Evolutionary conservation across 2,113 vertebrate species (phyloP), one percentile per base, ranked within the genome.

Genomic region (Dermatemys mawii): DNA sequence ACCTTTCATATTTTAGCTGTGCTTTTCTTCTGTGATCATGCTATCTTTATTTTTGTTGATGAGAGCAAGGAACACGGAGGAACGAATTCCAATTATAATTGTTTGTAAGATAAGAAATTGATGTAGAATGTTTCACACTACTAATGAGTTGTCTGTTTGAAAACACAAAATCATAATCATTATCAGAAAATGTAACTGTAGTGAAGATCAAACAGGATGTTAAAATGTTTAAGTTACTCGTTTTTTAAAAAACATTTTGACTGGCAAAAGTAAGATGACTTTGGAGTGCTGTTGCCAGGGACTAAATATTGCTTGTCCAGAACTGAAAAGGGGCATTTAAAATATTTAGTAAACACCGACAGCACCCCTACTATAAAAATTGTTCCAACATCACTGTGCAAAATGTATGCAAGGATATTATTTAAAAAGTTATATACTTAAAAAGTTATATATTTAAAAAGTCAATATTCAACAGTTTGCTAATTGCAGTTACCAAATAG

Each of bases 111-210:
- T 87, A 88, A 88, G 82, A 92, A 94, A 94, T 53, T 92, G 82
- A 76, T 92, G 80, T 75, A 67, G 91, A 94, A 96, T 2, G 16
- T 91, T 85, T 97, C 84, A 94, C 48, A 90, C 88, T 95, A 96
- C 92, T 96, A 94, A 95, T 91, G 89, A 96, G 84, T 49, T 92
- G 50, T 90, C 14, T 41, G 57, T 93, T 85, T 93, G 54, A 89
- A 38, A 91, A 92, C 49, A 38, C 38, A 91, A 57, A 70, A 50
- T 94, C 86, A 83, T 89, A 53, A n/a, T 88, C 85, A 75, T 95
- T 95, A 95, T 85, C 60, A 89, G 87, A 96, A 93, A 38, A 38
- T 96, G 89, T 92, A 91, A 87, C 86, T 81, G 38, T 85, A 8
- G 0, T 81, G 83, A 91, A 63, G 80, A 93, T 94, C 41, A 70